Conservation (phyloP, 2,113 vertebrate genomes). For the Atractosteus spatula region DNA sequence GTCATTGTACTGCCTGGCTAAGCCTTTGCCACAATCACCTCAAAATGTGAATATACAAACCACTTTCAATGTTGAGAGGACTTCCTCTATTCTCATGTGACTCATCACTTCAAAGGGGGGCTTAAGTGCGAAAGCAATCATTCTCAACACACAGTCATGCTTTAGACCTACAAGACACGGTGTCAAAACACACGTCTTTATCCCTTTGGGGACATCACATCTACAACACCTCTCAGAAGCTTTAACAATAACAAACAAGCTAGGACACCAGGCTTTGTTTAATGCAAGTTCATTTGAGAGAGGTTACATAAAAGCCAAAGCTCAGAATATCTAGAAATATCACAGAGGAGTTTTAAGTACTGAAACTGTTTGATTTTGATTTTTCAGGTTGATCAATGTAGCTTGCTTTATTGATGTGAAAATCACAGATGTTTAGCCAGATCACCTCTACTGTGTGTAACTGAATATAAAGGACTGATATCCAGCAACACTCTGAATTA, state of each 20-base stretch:
- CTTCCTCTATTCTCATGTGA: slow-evolving; percentile 9
- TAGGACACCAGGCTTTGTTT: not conserved
- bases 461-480: no score
- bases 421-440: no score
- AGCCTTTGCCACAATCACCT: not conserved
- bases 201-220: not conserved
- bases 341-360: no score
- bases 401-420: no score
- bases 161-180: not conserved
- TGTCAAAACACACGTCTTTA: not conserved
- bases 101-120: slow-evolving; percentile 7
- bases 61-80: not conserved
- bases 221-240: not conserved
- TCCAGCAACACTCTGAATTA: no score
- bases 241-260: not conserved
- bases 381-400: no score
- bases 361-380: no score
- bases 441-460: no score
- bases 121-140: slow-evolving; percentile 4
- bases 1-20: not conserved
- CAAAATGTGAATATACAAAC: not conserved
- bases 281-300: no score
- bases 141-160: no score
- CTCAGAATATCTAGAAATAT: no score
- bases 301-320: no score